Evolutionary conservation across 2,888 invertebrate genomes (phyloP), one percentile per base, ranked within the genome.

Genomic region (Mythimna vitellina): DNA sequence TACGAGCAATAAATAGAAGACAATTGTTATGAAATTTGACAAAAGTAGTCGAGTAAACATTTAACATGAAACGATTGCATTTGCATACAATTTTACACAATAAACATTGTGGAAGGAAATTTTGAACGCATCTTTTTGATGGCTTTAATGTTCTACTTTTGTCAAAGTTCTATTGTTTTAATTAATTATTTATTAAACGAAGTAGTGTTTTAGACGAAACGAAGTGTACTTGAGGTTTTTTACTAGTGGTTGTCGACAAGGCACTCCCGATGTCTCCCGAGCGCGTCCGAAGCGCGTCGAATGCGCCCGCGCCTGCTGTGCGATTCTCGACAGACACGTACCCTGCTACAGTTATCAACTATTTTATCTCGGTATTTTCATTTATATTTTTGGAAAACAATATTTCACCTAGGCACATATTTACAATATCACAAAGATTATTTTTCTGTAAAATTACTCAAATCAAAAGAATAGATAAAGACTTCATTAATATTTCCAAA

Each of bases 1-100:
- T 90, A 92, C 86, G 92, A 95, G 95, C 95, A 95, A 95, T 95
- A 95, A 94, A 91, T 93, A 93, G 92, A 91, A 85, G 82, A 89
- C 85, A 89, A 92, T 91, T 91, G 89, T 92, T 91, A 92, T 83
- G 91, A 91, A 91, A 83, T 91, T 93, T 93, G 92, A 89, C 92
- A 92, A 91, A 91, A 92, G 91, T 92, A 91, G 92, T 83, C 65
- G 74, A 83, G 68, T 79, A 68, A 84, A 86, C 65, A 70, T 82
- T 81, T 64, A 74, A 69, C 76, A 78, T 68, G 54, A 78, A 73
- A 81, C 65, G 75, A 76, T 83, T 80, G 74, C 76, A 87, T 84
- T 84, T 80, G 75, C 81, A 86, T 83, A 79, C 42, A 66, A 76
- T 75, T 88, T 88, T 89, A 87, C 86, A 83, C 72, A 84, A 75